phyloP scores from a whole-genome alignment of 1,140 invertebrate genomes.

The Charaxes varanes region DNA sequence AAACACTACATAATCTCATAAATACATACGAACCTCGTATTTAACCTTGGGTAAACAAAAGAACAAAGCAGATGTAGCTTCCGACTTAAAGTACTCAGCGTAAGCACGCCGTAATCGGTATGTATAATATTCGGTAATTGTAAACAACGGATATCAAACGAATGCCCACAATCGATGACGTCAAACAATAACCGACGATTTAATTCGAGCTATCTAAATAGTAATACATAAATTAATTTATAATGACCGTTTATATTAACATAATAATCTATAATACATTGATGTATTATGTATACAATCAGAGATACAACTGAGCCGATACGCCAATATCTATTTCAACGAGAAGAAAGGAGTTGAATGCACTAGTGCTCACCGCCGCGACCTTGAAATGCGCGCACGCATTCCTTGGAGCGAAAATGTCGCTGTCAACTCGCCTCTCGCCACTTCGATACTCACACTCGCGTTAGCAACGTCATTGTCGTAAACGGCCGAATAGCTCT shows the following conservation, averaged over 20 bases:
- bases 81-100: conserved; percentile 5
- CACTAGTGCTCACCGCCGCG: conserved; percentile 40
- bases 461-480: conserved; percentile 40
- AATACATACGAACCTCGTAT: conserved; percentile 15
- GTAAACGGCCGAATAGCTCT: conserved; percentile 63
- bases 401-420: conserved; percentile 33
- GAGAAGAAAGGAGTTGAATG: conserved; percentile 45
- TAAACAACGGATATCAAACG: no score
- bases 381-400: conserved; percentile 53
- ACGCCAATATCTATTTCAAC: conserved; percentile 1
- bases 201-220: no score
- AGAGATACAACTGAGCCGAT: no score
- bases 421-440: conserved; percentile 34
- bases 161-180: no score
- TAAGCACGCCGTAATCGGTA: background rate
- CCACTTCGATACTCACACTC: conserved; percentile 54
- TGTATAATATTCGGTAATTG: no score
- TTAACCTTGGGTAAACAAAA: conserved; percentile 33
- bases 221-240: no score
- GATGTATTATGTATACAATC: no score
- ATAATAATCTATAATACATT: no score
- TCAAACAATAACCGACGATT: no score
- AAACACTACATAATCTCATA: no score
- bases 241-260: no score
- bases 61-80: conserved; percentile 38